A percentile compares a stretch with the other conserved stretches of the same genome.
phyloP scores from a whole-genome alignment of 2,113 vertebrate species.

The Rhinichthys klamathensis region DNA sequence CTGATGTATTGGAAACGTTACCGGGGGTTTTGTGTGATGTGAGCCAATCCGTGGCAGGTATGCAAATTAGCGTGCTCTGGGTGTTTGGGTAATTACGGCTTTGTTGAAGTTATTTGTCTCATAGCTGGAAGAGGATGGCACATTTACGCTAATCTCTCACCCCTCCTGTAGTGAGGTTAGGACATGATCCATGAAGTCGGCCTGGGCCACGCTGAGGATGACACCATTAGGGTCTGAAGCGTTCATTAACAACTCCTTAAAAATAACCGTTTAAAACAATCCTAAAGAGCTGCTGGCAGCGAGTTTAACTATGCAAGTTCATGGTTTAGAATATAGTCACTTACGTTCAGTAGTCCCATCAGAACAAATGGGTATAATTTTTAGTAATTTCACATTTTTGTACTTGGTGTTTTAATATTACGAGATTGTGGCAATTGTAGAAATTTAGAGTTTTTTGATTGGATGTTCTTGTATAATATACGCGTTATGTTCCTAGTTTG shows the following conservation, averaged over 20 bases:
- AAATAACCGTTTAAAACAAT: conserved; percentile 15
- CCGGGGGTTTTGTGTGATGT: not conserved
- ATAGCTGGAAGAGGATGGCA: conserved; percentile 4
- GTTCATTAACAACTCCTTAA: conserved; percentile 31
- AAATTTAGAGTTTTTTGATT: not conserved
- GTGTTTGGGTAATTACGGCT: conserved; percentile 41
- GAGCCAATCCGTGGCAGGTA: conserved; percentile 14
- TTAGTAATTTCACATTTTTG: not conserved
- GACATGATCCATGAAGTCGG: conserved; percentile 31
- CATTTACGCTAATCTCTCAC: conserved; percentile 38
- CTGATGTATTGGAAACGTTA: conserved; percentile 19
- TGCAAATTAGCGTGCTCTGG: conserved; percentile 15
- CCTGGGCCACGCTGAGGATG: not conserved
- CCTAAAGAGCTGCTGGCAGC: conserved; percentile 4
- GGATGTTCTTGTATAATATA: not conserved
- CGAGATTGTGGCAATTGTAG: not conserved
- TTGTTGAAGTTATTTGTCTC: conserved; percentile 39
- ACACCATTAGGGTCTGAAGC: conserved; percentile 10
- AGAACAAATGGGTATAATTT: not conserved
- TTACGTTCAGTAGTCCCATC: not conserved
- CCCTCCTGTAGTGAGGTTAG: conserved; percentile 32
- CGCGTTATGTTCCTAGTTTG: not conserved
- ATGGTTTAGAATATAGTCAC: not conserved
- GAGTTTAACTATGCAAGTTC: not conserved
- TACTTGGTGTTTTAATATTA: not conserved